A percentile compares a stretch with the other conserved stretches of the same genome.
Evolutionary conservation across 1,140 invertebrate species (phyloP).

Genomic region (Drosophila repleta): DNA sequence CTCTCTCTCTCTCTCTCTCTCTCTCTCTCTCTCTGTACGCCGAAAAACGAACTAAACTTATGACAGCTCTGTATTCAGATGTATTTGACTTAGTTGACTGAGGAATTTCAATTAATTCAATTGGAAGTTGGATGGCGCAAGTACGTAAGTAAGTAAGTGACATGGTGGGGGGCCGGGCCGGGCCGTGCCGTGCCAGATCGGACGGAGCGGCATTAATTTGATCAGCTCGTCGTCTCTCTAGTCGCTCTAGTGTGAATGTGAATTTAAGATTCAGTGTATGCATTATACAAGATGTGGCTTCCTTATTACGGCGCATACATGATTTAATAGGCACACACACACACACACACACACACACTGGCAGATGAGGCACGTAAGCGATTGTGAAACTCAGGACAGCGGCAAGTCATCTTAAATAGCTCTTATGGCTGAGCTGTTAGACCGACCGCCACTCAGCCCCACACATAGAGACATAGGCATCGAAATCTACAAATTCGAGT

Average conservation of each 20-base stretch:
- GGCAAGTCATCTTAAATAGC: constrained; percentile 73
- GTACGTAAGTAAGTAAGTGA: constrained; percentile 23
- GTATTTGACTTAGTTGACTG: constrained; percentile 63
- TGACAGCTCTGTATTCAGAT: constrained; percentile 14
- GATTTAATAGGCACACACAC: constrained; percentile 59
- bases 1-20: not conserved
- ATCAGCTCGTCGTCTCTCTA: constrained; percentile 11
- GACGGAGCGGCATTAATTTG: constrained; percentile 45
- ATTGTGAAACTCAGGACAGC: constrained; percentile 58
- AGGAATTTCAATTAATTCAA: constrained; percentile 82
- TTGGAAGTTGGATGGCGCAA: constrained; percentile 56
- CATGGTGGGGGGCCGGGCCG: not conserved
- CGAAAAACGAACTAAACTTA: constrained; percentile 18
- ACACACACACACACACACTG: not conserved
- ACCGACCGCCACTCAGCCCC: not conserved
- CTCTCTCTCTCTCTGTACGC: not conserved
- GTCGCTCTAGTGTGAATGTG: constrained; percentile 51
- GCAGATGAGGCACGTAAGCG: constrained; percentile 47
- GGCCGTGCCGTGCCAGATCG: constrained; percentile 20
- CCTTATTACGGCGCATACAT: constrained; percentile 72
- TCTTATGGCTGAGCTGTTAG: constrained; percentile 52
- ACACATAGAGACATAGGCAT: constrained; percentile 26
- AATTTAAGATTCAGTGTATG: constrained; percentile 47
- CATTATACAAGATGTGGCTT: constrained; percentile 57
- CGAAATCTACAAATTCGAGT: constrained; percentile 39